These are phyloP conservation scores for Pterostichus niger DNA, from an alignment of 2,888 invertebrate species.

Conservation along the genomic window DNA sequence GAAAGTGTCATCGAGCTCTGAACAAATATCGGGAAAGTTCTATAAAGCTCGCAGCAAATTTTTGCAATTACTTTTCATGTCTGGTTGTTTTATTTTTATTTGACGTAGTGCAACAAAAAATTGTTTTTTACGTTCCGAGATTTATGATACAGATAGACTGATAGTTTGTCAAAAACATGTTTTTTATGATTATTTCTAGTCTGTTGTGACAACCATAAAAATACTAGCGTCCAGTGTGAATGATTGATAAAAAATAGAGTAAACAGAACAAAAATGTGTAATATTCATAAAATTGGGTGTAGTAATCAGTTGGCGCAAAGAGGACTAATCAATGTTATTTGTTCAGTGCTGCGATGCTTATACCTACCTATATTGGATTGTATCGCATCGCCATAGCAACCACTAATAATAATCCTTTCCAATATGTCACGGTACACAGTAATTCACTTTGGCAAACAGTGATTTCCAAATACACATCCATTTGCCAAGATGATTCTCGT, in stretches of 20 bases:
- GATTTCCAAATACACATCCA: conserved; percentile 61
- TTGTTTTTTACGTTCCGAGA: conserved; percentile 34
- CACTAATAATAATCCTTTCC: conserved; percentile 59
- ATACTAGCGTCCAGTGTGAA: conserved; percentile 20
- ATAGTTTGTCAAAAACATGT: conserved; percentile 52
- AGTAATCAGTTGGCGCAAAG: conserved; percentile 24
- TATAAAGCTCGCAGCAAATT: too few relatives aligned
- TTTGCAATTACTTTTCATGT: too few relatives aligned
- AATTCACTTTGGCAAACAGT: conserved; percentile 55
- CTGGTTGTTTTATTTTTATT: too few relatives aligned
- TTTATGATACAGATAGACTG: conserved; percentile 42
- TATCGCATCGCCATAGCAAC: conserved; percentile 49
- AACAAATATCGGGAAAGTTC: too few relatives aligned
- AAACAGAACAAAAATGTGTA: not conserved
- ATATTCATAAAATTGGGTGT: too few relatives aligned
- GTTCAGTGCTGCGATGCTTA: conserved; percentile 14
- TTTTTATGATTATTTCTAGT: conserved; percentile 48
- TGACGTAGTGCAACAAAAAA: not conserved
- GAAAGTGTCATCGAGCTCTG: too few relatives aligned
- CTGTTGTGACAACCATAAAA: conserved; percentile 13
- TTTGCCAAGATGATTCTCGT: conserved; percentile 50
- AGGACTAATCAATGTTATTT: conserved; percentile 33
- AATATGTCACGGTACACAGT: conserved; percentile 60
- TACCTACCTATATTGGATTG: conserved; percentile 54
- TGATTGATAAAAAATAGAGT: conserved; percentile 35